These are phyloP conservation scores for Nasonia longicornis DNA, from an alignment of 1,140 invertebrate genomes.

Conservation along the genomic window DNA sequence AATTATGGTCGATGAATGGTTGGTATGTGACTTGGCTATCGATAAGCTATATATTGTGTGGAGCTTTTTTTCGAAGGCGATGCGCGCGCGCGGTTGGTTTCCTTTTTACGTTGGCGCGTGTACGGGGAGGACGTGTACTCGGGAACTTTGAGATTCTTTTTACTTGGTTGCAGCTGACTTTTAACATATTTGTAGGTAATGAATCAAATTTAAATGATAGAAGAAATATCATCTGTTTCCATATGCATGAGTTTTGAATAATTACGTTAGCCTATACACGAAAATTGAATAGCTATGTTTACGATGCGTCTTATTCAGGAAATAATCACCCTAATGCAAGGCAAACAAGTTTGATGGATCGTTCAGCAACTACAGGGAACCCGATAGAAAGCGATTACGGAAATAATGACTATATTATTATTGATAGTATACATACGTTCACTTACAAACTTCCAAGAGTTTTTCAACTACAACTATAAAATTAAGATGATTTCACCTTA, in stretches of 20 bases:
- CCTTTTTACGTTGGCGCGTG: constrained; percentile 7
- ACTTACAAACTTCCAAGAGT: neutral
- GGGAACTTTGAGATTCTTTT: too few relatives aligned
- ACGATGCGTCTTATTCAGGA: neutral
- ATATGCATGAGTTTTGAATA: neutral
- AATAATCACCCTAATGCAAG: neutral
- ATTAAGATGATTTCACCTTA: neutral
- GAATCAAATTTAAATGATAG: too few relatives aligned
- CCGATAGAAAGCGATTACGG: too few relatives aligned
- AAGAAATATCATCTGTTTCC: too few relatives aligned
- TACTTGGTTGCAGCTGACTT: too few relatives aligned
- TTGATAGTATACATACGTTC: too few relatives aligned
- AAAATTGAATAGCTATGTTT: too few relatives aligned
- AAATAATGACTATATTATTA: neutral
- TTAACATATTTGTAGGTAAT: too few relatives aligned
- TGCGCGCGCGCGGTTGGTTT: neutral
- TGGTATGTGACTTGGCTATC: constrained; percentile 22
- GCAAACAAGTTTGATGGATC: neutral
- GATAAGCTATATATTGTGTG: neutral
- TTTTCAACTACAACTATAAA: neutral
- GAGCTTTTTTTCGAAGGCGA: constrained; percentile 7
- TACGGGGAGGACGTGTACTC: neutral
- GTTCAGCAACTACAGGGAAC: neutral
- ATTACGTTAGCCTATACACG: neutral
- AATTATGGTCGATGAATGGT: constrained; percentile 31